Conservation (phyloP, 2,797 vertebrate genomes). For the Acanthurus leucopareius region DNA sequence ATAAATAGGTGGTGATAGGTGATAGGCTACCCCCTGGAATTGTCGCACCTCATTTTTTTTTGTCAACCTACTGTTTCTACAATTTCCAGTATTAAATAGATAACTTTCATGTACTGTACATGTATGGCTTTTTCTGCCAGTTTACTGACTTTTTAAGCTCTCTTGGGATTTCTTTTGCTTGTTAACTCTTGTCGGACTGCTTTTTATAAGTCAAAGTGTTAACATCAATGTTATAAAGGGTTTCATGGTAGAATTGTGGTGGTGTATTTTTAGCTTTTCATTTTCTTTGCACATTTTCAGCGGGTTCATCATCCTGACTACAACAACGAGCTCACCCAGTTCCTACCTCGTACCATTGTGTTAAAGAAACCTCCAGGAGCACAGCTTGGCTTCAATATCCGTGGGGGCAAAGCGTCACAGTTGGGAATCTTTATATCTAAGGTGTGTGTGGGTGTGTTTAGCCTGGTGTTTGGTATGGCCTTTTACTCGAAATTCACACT, state of each 20-base stretch:
- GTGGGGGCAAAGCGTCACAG: conserved; percentile 97
- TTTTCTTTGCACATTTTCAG: conserved; percentile 73
- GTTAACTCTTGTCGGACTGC: too few species aligned
- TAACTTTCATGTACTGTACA: too few species aligned
- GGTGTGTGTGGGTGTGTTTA: conserved; percentile 84
- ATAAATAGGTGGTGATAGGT: too few species aligned
- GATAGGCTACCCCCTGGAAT: too few species aligned
- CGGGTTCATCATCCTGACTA: conserved; percentile 95
- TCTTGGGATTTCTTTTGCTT: too few species aligned
- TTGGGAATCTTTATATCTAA: conserved; percentile 99
- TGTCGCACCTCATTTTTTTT: too few species aligned
- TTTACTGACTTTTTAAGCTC: too few species aligned
- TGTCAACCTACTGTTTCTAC: too few species aligned
- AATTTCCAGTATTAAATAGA: too few species aligned
- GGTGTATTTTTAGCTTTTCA: not conserved
- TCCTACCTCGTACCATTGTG: conserved; percentile 93
- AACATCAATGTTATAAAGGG: not conserved
- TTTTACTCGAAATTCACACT: not conserved
- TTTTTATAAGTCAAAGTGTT: too few species aligned
- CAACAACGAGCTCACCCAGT: conserved; percentile 97
- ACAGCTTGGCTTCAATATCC: conserved; percentile 98
- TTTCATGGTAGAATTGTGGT: not conserved
- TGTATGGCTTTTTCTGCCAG: too few species aligned
- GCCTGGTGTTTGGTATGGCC: rapidly evolving
- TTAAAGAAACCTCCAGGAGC: conserved; percentile 97